Evolutionary conservation across 2,797 vertebrate genomes (phyloP), one percentile per base, ranked within the genome.

Genomic region (Salmo trutta): DNA sequence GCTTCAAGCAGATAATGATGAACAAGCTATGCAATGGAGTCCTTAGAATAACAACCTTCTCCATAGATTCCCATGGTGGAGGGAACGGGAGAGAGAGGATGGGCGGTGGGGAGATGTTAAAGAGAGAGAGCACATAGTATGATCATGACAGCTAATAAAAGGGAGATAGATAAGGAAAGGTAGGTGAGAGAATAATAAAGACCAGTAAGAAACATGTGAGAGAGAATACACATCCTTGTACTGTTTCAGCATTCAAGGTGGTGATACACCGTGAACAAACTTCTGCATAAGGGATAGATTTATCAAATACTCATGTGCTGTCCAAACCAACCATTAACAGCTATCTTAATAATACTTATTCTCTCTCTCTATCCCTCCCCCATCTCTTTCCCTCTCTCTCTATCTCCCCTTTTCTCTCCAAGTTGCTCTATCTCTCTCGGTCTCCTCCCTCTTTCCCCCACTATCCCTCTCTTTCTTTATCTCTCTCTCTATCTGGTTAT

Each of bases 241-340:
- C 7, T 8, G 8, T 65, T 65, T 29, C 24, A 10, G 6, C 24
- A 65, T 4, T 4, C 10, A 65, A 65, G 12, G 24, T 67, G 19
- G 51, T 47, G 24, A 51, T n/a, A 6, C n/a, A 14, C 41, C n/a
- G 24, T 21, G 5, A 15, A 31, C 27, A 8, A 59, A 36, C 71
- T 72, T 51, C 59, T 19, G 6, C 16, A 10, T 1, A 1, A 16
- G 65, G 65, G 33, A 68, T 36, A 62, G 64, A 73, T 68, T 68
- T 73, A 65, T 66, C 51, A 74, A 78, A 78, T 47, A 70, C 21
- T 65, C 31, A 19, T 17, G 15, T 31, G 17, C 29, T 41, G 64
- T 56, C 77, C 52, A 78, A 78, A 74, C 67, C 77, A 59, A 71
- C 51, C 52, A 56, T 78, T 78, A 74, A 74, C 73, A 51, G 33